These are phyloP conservation scores for Gymnobelideus leadbeateri DNA, from an alignment of 2,113 vertebrate genomes.

Conservation along the genomic window DNA sequence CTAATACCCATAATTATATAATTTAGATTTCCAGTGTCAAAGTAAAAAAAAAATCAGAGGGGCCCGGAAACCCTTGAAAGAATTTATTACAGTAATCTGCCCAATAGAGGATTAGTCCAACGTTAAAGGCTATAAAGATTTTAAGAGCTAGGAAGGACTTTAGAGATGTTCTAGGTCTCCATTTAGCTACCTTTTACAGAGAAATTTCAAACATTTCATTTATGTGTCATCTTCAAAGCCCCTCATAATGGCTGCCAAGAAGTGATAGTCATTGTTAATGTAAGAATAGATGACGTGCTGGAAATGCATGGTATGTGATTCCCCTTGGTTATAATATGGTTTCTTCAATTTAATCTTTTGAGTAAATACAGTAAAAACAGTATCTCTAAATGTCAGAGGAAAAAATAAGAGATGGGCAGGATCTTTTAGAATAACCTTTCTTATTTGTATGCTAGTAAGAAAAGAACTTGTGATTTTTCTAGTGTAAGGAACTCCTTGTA, in stretches of 20 bases:
- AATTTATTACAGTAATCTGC: background rate
- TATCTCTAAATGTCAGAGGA: constrained; percentile 3
- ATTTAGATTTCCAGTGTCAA: background rate
- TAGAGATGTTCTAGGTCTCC: background rate
- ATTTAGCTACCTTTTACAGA: constrained; percentile 52
- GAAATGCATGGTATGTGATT: background rate
- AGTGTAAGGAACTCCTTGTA: background rate
- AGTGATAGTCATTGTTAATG: constrained; percentile 15
- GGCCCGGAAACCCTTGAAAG: constrained; percentile 26
- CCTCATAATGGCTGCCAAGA: constrained; percentile 47
- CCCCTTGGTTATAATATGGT: background rate
- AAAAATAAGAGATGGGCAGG: background rate
- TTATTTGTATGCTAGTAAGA: background rate
- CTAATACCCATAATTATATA: background rate
- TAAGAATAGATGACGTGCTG: background rate
- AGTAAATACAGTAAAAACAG: constrained; percentile 31
- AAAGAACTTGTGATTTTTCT: background rate
- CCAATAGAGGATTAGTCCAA: constrained; percentile 37
- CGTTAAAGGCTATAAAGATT: background rate
- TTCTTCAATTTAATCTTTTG: background rate
- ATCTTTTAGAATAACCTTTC: background rate
- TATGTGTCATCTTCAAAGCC: background rate
- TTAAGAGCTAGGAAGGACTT: background rate
- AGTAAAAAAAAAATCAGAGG: constrained; percentile 8
- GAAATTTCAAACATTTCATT: constrained; percentile 19